These are phyloP conservation scores for Thyatira batis DNA, from an alignment of 2,888 invertebrate genomes.

Conservation along the genomic window DNA sequence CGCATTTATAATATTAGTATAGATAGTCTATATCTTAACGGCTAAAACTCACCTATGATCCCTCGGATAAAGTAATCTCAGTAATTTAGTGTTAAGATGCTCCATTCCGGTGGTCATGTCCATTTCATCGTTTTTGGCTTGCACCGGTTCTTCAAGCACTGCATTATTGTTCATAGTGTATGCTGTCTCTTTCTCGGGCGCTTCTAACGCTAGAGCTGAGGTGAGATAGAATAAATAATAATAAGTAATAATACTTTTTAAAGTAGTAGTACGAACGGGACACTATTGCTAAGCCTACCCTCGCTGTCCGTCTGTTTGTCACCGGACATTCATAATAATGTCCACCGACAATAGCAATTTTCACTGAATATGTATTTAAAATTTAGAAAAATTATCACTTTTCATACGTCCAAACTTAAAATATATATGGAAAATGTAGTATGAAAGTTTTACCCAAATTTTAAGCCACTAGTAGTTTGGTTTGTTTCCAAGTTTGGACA, in stretches of 20 bases:
- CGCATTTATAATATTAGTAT: no score
- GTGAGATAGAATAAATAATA: slow-evolving; percentile 6
- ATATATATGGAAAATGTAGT: no score
- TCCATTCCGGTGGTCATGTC: slow-evolving; percentile 81
- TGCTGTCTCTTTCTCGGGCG: slow-evolving; percentile 70
- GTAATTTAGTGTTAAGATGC: slow-evolving; percentile 82
- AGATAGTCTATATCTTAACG: neutral
- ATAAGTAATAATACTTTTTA: neutral
- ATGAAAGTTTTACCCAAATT: no score
- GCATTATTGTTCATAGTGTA: slow-evolving; percentile 54
- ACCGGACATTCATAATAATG: no score
- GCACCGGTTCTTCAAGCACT: slow-evolving; percentile 32
- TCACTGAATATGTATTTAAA: no score
- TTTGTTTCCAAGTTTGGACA: no score
- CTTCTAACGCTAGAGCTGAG: slow-evolving; percentile 60
- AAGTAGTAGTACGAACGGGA: neutral
- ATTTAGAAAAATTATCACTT: no score
- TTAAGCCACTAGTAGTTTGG: no score
- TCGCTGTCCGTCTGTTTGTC: no score
- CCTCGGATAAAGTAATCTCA: slow-evolving; percentile 84
- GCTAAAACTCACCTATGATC: slow-evolving; percentile 71
- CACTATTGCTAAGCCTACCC: no score
- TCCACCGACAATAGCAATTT: no score
- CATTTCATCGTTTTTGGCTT: slow-evolving; percentile 49
- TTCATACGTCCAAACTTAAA: no score